Evolutionary conservation across 1,140 invertebrate genomes (phyloP).

Genomic region (Proales similis): DNA sequence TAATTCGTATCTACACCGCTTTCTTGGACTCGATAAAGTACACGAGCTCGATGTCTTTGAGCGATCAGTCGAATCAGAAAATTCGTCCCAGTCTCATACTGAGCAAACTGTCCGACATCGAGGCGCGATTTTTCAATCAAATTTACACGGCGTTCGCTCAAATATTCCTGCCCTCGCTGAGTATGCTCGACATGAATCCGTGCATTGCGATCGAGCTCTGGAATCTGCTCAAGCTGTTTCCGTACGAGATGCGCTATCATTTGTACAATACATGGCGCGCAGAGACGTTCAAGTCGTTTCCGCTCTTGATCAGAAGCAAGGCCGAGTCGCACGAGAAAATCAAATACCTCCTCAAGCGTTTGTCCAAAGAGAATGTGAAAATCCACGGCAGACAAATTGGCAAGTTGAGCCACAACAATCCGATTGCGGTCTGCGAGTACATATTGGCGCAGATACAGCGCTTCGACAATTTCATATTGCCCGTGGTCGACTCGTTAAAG

Average conservation of each 20-base stretch:
- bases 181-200: constrained; percentile 84
- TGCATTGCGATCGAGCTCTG: constrained; percentile 92
- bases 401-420: constrained; percentile 90
- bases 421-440: constrained; percentile 66
- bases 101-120: neutral
- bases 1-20: constrained; percentile 34
- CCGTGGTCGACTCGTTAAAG: constrained; percentile 94
- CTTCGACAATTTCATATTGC: constrained; percentile 89
- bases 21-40: constrained; percentile 29
- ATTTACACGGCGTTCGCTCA: constrained; percentile 64
- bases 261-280: constrained; percentile 90
- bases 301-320: constrained; percentile 69
- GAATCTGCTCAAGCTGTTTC: constrained; percentile 78
- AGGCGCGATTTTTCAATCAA: constrained; percentile 33
- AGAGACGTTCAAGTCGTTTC: constrained; percentile 71
- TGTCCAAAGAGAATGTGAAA: constrained; percentile 97
- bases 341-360: constrained; percentile 91
- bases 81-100: constrained; percentile 7
- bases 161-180: constrained; percentile 76
- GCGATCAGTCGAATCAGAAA: constrained; percentile 4
- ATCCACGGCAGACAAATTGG: constrained; percentile 86
- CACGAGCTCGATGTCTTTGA: neutral
- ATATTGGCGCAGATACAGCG: constrained; percentile 83
- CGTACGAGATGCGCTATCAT: constrained; percentile 80
- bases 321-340: constrained; percentile 81